A percentile compares a stretch with the other conserved stretches of the same genome.
phyloP scores from a whole-genome alignment of 2,113 vertebrate genomes.

The Jaculus jaculus region DNA sequence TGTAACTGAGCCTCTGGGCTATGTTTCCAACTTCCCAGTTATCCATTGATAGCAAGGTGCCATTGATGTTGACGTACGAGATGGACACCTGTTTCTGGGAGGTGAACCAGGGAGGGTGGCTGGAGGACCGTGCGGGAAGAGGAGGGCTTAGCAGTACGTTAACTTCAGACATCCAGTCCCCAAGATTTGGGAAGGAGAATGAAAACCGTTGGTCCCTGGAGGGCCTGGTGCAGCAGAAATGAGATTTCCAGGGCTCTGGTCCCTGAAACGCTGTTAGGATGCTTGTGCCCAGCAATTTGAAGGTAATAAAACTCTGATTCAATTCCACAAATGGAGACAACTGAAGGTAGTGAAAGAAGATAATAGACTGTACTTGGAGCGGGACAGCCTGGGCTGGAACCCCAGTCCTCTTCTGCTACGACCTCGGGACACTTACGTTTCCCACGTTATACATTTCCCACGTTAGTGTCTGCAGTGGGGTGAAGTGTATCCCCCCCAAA shows the following conservation, averaged over 20 bases:
- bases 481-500: neutral
- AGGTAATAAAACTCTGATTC: conserved; percentile 68
- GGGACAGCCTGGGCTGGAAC: neutral
- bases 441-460: neutral
- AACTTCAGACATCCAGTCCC: neutral
- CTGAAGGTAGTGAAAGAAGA: neutral
- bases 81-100: neutral
- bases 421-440: neutral
- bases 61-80: neutral
- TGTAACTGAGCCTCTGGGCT: neutral
- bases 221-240: conserved; percentile 8
- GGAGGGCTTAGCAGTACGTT: too few relatives aligned
- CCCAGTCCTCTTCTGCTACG: neutral
- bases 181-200: neutral
- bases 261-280: conserved; percentile 52
- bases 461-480: neutral
- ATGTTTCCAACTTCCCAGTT: neutral
- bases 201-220: neutral
- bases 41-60: too few relatives aligned
- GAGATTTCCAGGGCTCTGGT: conserved; percentile 27
- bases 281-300: conserved; percentile 48
- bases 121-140: neutral
- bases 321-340: conserved; percentile 61
- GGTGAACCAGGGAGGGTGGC: neutral
- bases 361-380: neutral